These are phyloP conservation scores for Coelogynopora nodosa DNA, from an alignment of 2,888 invertebrate genomes.

Conservation along the genomic window DNA sequence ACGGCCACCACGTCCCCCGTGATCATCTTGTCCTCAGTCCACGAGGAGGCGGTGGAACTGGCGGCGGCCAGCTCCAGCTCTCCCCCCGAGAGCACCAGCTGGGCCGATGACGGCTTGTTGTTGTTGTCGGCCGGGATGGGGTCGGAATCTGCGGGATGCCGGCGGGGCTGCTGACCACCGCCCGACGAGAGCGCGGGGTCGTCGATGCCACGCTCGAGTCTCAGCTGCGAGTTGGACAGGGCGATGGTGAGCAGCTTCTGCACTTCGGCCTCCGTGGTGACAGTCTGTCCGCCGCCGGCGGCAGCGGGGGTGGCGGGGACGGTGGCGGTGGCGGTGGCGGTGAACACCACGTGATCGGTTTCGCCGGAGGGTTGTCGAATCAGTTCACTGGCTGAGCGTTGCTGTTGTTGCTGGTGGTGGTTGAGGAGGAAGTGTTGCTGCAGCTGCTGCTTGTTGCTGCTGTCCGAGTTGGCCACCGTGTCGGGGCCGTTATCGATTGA, in stretches of 20 bases:
- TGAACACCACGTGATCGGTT: neutral
- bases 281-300: neutral
- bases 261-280: neutral
- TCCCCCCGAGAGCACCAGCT: neutral
- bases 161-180: too few species aligned
- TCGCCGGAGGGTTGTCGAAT: neutral
- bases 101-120: neutral
- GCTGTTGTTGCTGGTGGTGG: too few species aligned
- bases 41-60: too few species aligned
- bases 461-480: too few species aligned
- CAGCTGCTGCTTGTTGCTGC: too few species aligned
- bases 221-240: neutral
- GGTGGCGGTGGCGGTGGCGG: neutral
- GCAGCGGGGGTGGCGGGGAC: neutral
- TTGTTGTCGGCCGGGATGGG: neutral
- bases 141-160: neutral
- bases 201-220: neutral
- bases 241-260: neutral
- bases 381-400: neutral
- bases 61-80: too few species aligned
- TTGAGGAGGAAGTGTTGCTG: neutral
- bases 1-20: neutral
- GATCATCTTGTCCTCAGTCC: neutral
- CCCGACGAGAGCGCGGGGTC: neutral
- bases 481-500: neutral